phyloP scores from a whole-genome alignment of 1,140 invertebrate species.

The Cyphomyrmex costatus region DNA sequence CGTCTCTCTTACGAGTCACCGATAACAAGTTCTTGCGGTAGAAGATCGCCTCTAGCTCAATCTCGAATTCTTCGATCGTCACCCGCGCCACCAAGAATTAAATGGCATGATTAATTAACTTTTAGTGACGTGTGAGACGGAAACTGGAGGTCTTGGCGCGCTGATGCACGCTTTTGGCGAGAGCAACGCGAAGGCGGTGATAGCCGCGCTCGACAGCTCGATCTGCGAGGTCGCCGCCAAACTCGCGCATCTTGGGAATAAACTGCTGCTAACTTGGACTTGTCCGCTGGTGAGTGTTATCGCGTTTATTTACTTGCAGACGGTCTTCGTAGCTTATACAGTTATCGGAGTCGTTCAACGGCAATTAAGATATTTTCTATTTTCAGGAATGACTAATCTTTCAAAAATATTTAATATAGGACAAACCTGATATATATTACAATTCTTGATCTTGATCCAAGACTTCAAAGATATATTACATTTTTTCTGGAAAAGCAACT shows the following conservation, averaged over 20 bases:
- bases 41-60: neutral
- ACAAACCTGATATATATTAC: neutral
- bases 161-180: conserved; percentile 83
- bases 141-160: conserved; percentile 84
- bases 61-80: neutral
- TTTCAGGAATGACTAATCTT: neutral
- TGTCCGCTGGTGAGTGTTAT: conserved; percentile 84
- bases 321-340: neutral
- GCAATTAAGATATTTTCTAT: conserved; percentile 11
- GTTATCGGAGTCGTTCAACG: neutral
- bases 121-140: conserved; percentile 85
- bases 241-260: conserved; percentile 85
- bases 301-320: neutral
- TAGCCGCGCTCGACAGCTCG: conserved; percentile 85
- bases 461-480: too few relatives aligned
- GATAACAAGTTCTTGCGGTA: neutral
- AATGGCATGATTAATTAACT: conserved; percentile 53
- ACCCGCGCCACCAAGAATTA: neutral
- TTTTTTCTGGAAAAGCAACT: neutral
- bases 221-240: conserved; percentile 85
- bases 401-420: neutral
- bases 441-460: too few relatives aligned
- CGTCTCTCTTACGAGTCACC: neutral
- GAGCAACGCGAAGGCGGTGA: conserved; percentile 84
- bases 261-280: conserved; percentile 86